Evolutionary conservation across 2,113 vertebrate genomes (phyloP).

Genomic region (Climacteris rufus): DNA sequence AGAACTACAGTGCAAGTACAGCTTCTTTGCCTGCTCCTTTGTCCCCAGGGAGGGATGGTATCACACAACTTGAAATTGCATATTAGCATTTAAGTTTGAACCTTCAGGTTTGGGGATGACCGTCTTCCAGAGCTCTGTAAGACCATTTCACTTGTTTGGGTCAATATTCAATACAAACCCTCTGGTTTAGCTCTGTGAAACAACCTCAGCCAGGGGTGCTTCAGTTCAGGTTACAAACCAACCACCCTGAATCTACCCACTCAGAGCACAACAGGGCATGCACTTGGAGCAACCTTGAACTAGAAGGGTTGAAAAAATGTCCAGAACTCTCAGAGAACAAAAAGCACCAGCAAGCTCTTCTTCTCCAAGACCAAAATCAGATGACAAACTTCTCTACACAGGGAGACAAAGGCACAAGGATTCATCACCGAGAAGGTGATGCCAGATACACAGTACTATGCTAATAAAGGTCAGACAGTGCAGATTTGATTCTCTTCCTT

Average conservation of each 20-base stretch:
- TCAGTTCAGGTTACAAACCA: neutral
- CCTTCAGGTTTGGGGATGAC: too few relatives aligned
- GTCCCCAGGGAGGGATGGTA: neutral
- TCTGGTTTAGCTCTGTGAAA: neutral
- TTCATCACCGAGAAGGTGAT: neutral
- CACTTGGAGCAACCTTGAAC: neutral
- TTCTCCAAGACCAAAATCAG: neutral
- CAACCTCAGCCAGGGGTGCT: neutral
- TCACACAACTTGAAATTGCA: too few relatives aligned
- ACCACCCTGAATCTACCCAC: neutral
- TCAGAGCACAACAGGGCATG: neutral
- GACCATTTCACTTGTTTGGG: neutral
- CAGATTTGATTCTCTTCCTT: neutral
- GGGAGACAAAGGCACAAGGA: neutral
- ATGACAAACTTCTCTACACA: neutral
- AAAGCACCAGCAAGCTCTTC: neutral
- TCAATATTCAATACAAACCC: neutral
- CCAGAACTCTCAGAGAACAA: neutral
- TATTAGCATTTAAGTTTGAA: too few relatives aligned
- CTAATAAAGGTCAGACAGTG: neutral
- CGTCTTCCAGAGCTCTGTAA: neutral
- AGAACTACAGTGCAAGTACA: neutral
- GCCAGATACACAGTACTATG: neutral
- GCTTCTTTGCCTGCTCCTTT: neutral
- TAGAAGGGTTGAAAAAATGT: neutral